phyloP scores from a whole-genome alignment of 2,888 invertebrate species.

The Linnaemya tessellans region DNA sequence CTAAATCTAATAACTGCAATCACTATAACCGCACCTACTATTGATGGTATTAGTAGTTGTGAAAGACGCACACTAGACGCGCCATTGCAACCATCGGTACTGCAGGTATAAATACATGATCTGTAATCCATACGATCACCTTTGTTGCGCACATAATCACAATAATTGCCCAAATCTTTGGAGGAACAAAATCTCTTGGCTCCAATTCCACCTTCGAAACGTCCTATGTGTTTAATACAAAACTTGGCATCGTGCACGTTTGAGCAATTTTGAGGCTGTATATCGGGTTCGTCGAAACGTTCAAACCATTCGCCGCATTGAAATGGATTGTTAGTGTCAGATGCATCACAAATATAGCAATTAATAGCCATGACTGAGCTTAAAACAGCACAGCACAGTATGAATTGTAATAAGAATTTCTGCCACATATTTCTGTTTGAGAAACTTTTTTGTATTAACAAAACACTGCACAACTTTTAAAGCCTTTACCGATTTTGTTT shows the following conservation, averaged over 20 bases:
- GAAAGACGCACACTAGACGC: conserved; percentile 76
- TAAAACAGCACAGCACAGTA: conserved; percentile 67
- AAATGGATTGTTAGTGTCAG: conserved; percentile 89
- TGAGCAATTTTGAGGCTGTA: conserved; percentile 89
- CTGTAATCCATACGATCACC: conserved; percentile 94
- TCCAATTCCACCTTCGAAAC: conserved; percentile 95
- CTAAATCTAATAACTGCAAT: conserved; percentile 33
- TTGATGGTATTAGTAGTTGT: conserved; percentile 38
- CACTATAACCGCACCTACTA: conserved; percentile 30
- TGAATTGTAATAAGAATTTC: conserved; percentile 66
- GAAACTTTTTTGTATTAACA: conserved; percentile 11
- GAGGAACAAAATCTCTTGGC: conserved; percentile 95
- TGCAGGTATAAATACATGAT: conserved; percentile 94
- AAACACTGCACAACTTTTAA: conserved; percentile 30
- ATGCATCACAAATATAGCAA: conserved; percentile 96
- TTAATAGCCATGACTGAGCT: conserved; percentile 86
- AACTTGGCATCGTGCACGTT: conserved; percentile 92
- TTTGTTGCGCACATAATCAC: conserved; percentile 92
- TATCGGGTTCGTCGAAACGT: conserved; percentile 86
- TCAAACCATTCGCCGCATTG: conserved; percentile 92
- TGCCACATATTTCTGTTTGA: conserved; percentile 56
- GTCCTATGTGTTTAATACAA: conserved; percentile 96
- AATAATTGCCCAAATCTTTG: conserved; percentile 93
- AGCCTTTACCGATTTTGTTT: conserved; percentile 39
- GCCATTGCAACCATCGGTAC: conserved; percentile 92